Percentiles rank a stretch among this genome's conserved stretches.
Evolutionary conservation across 1,140 invertebrate species (phyloP).

Genomic region (Leptinotarsa lineolata): DNA sequence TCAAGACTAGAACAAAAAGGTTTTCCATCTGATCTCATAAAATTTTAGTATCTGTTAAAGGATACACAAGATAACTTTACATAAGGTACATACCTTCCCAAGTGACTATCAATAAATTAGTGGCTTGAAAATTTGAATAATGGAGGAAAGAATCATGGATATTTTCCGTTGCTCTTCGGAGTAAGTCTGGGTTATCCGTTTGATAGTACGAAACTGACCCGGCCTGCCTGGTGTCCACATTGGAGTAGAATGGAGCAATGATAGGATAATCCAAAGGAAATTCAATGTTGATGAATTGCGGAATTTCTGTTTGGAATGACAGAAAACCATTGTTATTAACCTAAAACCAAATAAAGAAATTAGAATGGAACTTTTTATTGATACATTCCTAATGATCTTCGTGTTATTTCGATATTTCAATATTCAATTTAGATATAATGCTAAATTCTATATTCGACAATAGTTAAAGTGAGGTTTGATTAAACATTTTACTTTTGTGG

Average conservation of each 20-base stretch:
- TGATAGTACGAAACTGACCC: conserved; percentile 82
- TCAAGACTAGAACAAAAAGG: too few relatives aligned
- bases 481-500: too few relatives aligned
- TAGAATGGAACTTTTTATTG: too few relatives aligned
- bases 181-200: conserved; percentile 66
- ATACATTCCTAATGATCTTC: too few relatives aligned
- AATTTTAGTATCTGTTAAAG: too few relatives aligned
- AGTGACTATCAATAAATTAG: conserved; percentile 65
- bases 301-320: conserved; percentile 86
- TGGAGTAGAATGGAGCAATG: conserved; percentile 89
- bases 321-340: conserved; percentile 89
- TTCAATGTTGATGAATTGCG: conserved; percentile 82
- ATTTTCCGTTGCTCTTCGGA: conserved; percentile 69
- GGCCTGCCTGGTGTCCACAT: conserved; percentile 78
- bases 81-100: conserved; percentile 64
- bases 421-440: too few relatives aligned
- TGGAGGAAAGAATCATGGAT: conserved; percentile 73
- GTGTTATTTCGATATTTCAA: too few relatives aligned
- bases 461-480: too few relatives aligned
- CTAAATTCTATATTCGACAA: too few relatives aligned
- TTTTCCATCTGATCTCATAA: too few relatives aligned
- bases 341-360: conserved; percentile 60
- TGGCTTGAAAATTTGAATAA: conserved; percentile 69
- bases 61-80: neutral
- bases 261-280: conserved; percentile 89